These are phyloP conservation scores for Eristalis pertinax DNA, from an alignment of 2,888 invertebrate species.

Conservation along the genomic window DNA sequence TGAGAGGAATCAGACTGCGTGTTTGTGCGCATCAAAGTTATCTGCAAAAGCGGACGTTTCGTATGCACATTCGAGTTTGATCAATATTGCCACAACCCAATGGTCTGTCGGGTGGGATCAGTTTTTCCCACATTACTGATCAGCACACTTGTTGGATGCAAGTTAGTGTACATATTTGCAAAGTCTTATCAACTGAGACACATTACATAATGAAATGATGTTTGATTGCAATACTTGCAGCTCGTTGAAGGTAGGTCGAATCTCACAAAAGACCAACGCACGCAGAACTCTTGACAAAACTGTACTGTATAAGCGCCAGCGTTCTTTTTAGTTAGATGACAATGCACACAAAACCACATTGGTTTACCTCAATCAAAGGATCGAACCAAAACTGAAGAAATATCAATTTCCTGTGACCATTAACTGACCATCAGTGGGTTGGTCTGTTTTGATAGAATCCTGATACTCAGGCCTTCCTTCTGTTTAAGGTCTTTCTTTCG, in stretches of 20 bases:
- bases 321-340: conserved; percentile 9
- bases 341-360: conserved; percentile 1
- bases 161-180: neutral
- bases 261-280: conserved; percentile 10
- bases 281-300: conserved; percentile 20
- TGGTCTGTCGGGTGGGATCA: neutral
- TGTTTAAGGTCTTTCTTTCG: conserved; percentile 29
- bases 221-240: neutral
- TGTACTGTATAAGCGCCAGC: neutral
- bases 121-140: conserved; percentile 38
- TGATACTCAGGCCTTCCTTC: conserved; percentile 6
- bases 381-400: conserved; percentile 15
- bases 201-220: conserved; percentile 30
- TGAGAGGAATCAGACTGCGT: neutral
- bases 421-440: conserved; percentile 53
- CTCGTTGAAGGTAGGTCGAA: neutral
- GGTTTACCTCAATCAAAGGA: conserved; percentile 59
- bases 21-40: conserved; percentile 21
- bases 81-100: conserved; percentile 25
- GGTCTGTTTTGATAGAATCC: neutral
- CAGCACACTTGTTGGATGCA: neutral
- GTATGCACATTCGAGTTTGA: neutral
- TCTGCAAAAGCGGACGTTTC: neutral
- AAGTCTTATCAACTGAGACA: neutral
- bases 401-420: conserved; percentile 65